Base-by-base conservation (phyloP, 1,140 invertebrate genomes). In the Neodiprion lecontei region DNA sequence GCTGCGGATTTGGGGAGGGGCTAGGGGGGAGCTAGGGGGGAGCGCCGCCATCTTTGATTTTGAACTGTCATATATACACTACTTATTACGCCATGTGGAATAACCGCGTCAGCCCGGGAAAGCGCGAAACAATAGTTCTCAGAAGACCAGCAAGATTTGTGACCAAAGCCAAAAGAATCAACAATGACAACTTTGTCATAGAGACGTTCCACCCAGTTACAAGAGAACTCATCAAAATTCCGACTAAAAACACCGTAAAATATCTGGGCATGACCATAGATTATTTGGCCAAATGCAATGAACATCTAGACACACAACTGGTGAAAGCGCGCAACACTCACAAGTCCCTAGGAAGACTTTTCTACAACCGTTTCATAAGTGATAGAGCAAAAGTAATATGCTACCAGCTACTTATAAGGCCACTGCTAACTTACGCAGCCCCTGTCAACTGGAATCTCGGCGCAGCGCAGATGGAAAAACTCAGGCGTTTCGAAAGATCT, bases 41-140 rank as follows among this genome's bases (percentile, higher is more conserved):
- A 17, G 17, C 17, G 17, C 17, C 17, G 17, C 17, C 17, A 17
- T 17, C 17, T 17, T 17, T 17, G 17, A 17, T 17, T 17, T 17
- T 17, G 17, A 17, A 17, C 17, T 17, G 17, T 17, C 17, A 17
- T 17, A 17, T 17, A 17, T 17, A 17, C 17, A 17, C 17, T 17
- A 17, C 17, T 53, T 53, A 53, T 11, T 78, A 75, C 23, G 14
- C 9, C 0, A 75, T 40, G 0, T 78, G 77, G 76, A 78, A 78
- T 17, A 4, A 77, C 0, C 61, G 75, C 0, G 73, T 77, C 1
- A 79, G 76, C 50, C 69, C 73, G 0, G 21, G 12, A 0, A 79
- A 79, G 47, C 74, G 72, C 69, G 72, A 80, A 74, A 72, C 74
- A 0, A 78, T 80, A 5, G 48, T 78, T 0, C 76, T 79, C 21